Conservation (phyloP, 1,140 invertebrate species). For the Panulirus ornatus region DNA sequence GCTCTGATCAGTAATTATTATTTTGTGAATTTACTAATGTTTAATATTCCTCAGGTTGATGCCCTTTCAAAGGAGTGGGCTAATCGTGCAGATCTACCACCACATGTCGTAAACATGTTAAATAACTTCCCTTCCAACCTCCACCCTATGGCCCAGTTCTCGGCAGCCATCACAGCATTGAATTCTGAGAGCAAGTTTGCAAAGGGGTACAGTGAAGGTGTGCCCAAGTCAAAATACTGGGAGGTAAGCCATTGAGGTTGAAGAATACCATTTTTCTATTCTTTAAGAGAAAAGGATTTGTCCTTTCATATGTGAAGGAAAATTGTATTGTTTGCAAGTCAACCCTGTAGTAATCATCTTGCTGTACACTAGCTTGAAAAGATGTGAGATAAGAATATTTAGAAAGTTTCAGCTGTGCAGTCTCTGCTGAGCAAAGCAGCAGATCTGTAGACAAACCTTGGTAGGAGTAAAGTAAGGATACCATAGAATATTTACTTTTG, state of each 20-base stretch:
- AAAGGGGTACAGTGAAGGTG: slow-evolving; percentile 91
- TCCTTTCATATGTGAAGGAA: too few relatives aligned
- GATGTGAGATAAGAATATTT: background rate
- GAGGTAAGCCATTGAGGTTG: too few relatives aligned
- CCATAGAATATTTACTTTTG: background rate
- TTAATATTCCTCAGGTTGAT: too few relatives aligned
- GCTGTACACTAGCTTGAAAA: too few relatives aligned
- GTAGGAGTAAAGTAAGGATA: background rate
- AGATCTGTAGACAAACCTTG: background rate
- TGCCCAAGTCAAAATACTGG: slow-evolving; percentile 93
- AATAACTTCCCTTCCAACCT: slow-evolving; percentile 96
- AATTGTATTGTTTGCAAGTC: too few relatives aligned
- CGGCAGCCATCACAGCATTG: slow-evolving; percentile 92
- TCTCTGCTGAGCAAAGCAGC: background rate
- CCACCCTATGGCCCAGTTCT: slow-evolving; percentile 98
- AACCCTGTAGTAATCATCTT: too few relatives aligned
- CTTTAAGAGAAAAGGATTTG: too few relatives aligned
- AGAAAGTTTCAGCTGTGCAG: background rate
- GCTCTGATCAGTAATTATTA: too few relatives aligned
- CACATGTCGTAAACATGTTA: slow-evolving; percentile 95
- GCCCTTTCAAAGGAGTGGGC: slow-evolving; percentile 95
- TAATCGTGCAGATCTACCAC: slow-evolving; percentile 90
- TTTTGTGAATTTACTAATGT: too few relatives aligned
- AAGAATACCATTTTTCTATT: too few relatives aligned
- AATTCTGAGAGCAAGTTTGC: slow-evolving; percentile 97